phyloP scores from a whole-genome alignment of 2,888 invertebrate genomes.

The Anoplius nigerrimus region DNA sequence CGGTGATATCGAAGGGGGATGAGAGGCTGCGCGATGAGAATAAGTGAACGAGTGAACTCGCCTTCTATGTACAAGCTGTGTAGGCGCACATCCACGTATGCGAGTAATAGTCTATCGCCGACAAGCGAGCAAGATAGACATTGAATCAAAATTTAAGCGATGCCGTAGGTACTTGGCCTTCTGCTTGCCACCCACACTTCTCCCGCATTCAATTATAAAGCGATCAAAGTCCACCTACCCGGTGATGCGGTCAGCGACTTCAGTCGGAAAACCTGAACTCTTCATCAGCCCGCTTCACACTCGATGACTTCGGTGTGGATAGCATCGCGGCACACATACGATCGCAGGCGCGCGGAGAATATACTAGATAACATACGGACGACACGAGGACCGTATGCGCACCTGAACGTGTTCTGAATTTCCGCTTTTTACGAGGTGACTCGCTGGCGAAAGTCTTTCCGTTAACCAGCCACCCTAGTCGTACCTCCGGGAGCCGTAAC shows the following conservation, averaged over 20 bases:
- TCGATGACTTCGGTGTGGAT: constrained; percentile 16
- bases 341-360: too few species aligned
- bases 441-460: too few species aligned
- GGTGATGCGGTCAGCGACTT: constrained; percentile 62
- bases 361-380: too few species aligned
- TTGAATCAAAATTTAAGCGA: constrained; percentile 56
- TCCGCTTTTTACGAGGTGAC: constrained; percentile 25
- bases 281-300: constrained; percentile 42
- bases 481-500: too few species aligned
- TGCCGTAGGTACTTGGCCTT: constrained; percentile 40
- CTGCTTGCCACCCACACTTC: constrained; percentile 21
- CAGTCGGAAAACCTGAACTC: constrained; percentile 61
- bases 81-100: neutral
- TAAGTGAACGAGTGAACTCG: neutral
- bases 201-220: constrained; percentile 67
- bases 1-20: constrained; percentile 35
- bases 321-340: neutral
- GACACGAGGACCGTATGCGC: too few species aligned
- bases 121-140: neutral
- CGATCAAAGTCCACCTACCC: constrained; percentile 61
- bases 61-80: neutral
- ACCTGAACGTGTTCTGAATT: neutral
- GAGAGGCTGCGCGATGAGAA: neutral
- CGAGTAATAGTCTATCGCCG: neutral
- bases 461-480: too few species aligned